Conservation (phyloP, 1,140 invertebrate genomes). For the Rhagoletis pomonella region DNA sequence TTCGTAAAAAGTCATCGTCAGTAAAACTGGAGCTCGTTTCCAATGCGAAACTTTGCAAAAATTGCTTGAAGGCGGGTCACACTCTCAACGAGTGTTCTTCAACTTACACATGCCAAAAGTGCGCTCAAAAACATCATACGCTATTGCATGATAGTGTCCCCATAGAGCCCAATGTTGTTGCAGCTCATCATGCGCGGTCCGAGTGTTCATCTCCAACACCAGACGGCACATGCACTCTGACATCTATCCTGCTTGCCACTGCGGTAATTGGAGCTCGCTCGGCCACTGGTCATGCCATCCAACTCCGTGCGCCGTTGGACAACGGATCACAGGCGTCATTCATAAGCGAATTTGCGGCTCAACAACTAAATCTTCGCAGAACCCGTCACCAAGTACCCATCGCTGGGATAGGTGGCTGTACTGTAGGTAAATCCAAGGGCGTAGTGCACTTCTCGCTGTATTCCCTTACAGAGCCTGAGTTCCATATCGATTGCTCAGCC, state of each 20-base stretch:
- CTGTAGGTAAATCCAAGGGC: too few species aligned
- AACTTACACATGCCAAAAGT: not conserved
- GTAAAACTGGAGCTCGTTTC: not conserved
- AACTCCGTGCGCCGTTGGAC: slow-evolving; percentile 17
- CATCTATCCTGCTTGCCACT: not conserved
- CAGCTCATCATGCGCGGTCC: not conserved
- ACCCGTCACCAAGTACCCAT: too few species aligned
- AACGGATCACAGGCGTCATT: slow-evolving; percentile 33
- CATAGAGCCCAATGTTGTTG: not conserved
- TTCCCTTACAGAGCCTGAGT: too few species aligned
- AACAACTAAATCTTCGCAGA: too few species aligned
- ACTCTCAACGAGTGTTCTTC: not conserved
- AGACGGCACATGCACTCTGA: not conserved
- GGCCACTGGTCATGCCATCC: not conserved
- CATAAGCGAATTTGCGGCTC: slow-evolving; percentile 42
- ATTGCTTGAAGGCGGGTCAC: not conserved
- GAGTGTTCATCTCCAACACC: not conserved
- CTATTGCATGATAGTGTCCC: not conserved
- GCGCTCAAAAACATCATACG: not conserved
- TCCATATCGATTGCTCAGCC: too few species aligned
- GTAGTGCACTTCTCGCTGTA: too few species aligned
- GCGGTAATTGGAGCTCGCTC: not conserved
- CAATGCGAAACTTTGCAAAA: not conserved
- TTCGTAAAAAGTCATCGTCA: not conserved
- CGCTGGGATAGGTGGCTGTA: too few species aligned